These are phyloP conservation scores for Lutjanus erythropterus DNA, from an alignment of 2,113 vertebrate genomes.

Conservation along the genomic window DNA sequence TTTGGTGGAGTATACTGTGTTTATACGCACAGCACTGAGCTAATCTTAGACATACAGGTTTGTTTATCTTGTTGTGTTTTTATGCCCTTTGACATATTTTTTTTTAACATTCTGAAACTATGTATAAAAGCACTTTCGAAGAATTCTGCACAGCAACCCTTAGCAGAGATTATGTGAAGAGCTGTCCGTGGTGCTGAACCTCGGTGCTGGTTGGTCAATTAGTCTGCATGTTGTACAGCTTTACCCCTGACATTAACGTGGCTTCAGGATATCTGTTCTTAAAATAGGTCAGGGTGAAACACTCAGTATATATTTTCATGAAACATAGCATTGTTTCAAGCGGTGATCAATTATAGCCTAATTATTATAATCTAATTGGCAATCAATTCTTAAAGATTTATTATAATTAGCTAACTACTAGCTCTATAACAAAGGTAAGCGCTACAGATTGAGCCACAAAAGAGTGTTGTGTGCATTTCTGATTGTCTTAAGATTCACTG, in stretches of 20 bases:
- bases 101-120: neutral
- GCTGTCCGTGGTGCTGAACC: conserved; percentile 62
- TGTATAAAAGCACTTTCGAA: neutral
- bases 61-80: neutral
- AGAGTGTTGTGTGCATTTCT: too few relatives aligned
- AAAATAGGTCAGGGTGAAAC: conserved; percentile 17
- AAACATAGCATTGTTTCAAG: conserved; percentile 1
- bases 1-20: neutral
- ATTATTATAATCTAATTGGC: conserved; percentile 3
- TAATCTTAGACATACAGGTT: conserved; percentile 1
- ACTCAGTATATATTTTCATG: conserved; percentile 3
- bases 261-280: conserved; percentile 13
- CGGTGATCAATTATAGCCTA: conserved; percentile 15
- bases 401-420: neutral
- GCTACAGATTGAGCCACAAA: neutral
- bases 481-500: too few relatives aligned
- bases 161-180: neutral
- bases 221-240: neutral
- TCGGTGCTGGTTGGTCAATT: neutral
- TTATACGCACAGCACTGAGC: neutral
- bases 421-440: neutral
- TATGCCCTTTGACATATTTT: neutral
- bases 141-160: neutral
- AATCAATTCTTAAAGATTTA: neutral
- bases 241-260: conserved; percentile 1